Evolutionary conservation across 2,113 vertebrate species (phyloP), one percentile per base, ranked within the genome.

Genomic region (Tragelaphus strepsiceros): DNA sequence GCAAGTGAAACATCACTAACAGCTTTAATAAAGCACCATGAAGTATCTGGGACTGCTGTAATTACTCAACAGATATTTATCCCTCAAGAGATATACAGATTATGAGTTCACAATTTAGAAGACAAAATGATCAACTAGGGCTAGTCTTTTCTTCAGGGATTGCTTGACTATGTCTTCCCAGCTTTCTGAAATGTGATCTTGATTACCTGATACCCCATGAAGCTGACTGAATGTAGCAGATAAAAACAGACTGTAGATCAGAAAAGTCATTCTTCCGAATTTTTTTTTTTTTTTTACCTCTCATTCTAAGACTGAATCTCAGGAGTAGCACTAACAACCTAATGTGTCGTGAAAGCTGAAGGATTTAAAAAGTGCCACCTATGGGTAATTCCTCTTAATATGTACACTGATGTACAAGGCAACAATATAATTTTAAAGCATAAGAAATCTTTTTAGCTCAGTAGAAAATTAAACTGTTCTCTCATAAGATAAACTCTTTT

Each of bases 1-100:
- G 67, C 58, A 90, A 61, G 14, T 16, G 46, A 91, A 94, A 92
- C 95, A 46, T 53, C 81, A 82, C 62, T 16, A 86, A 91, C 19
- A 97, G 86, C 77, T 88, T 97, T 95, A 80, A 82, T 96, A 67
- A 97, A 91, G 64, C n/a, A 89, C 35, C 4, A 0, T 15, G 84
- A 91, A 14, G 61, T 86, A 92, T n/a, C 6, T 13, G 39, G 67
- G 43, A 51, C 22, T 51, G 13, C 35, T n/a, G 32, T 5, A 92
- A 59, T 74, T 54, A 58, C 49, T 87, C 53, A 61, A 91, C 4
- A n/a, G 21, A 53, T 74, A 97, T 95, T 86, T 86, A 32, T 61
- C 21, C 61, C n/a, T 91, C 71, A 80, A 88, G 86, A 94, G 51
- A 91, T 26, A 30, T n/a, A 54, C 58, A 1, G 39, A 90, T 88